Evolutionary conservation across 2,888 invertebrate genomes (phyloP).

Genomic region (Girardia tigrina): DNA sequence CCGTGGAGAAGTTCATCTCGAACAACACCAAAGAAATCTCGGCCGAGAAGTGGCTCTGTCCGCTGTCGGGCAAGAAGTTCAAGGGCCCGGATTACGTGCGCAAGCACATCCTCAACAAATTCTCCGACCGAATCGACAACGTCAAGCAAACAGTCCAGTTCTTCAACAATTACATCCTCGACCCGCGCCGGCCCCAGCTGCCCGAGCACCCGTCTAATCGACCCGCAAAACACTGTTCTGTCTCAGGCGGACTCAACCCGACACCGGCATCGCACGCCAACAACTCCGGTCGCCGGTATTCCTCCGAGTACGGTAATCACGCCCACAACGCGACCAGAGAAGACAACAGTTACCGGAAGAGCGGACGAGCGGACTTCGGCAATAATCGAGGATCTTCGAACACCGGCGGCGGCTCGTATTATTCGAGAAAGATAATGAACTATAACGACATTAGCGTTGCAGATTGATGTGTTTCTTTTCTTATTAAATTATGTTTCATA

Average conservation of each 20-base stretch:
- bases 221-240: background rate
- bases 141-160: constrained; percentile 70
- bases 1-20: constrained; percentile 82
- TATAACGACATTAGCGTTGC: constrained; percentile 16
- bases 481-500: no score
- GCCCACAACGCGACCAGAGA: background rate
- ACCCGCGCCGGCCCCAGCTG: constrained; percentile 33
- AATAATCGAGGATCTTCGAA: background rate
- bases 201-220: constrained; percentile 27
- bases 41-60: constrained; percentile 96
- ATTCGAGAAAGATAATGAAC: constrained; percentile 5
- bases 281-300: background rate
- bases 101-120: constrained; percentile 94
- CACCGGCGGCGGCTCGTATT: background rate
- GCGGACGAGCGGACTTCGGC: background rate
- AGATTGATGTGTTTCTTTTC: constrained; percentile 16
- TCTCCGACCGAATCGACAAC: constrained; percentile 85
- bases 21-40: constrained; percentile 77
- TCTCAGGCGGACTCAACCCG: no score
- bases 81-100: constrained; percentile 94
- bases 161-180: constrained; percentile 38
- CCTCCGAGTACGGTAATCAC: background rate
- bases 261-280: no score
- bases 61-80: constrained; percentile 93
- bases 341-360: background rate